Conservation (phyloP, 2,797 vertebrate genomes). For the Thamnophis elegans region DNA sequence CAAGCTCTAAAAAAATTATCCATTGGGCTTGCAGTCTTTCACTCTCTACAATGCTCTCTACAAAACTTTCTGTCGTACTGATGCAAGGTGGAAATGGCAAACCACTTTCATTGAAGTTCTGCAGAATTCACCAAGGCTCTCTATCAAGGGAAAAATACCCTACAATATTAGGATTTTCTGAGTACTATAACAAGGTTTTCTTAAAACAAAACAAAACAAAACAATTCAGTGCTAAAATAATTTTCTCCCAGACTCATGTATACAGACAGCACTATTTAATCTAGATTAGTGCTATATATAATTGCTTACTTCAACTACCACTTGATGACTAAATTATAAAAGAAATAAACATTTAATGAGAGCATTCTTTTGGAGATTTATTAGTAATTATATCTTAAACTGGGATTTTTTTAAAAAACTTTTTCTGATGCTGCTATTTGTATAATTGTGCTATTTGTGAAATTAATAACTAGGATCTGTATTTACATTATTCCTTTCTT, state of each 20-base stretch:
- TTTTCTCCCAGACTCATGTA: background rate
- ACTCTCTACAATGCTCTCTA: background rate
- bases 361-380: background rate
- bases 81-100: background rate
- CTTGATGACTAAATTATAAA: background rate
- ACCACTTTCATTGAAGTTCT: constrained; percentile 22
- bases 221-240: background rate
- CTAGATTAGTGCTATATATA: background rate
- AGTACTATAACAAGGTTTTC: background rate
- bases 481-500: background rate
- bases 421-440: background rate
- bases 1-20: background rate
- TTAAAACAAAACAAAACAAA: background rate
- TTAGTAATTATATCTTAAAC: background rate
- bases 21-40: background rate
- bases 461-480: background rate
- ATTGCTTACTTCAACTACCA: background rate
- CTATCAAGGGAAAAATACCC: background rate
- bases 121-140: background rate
- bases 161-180: constrained; percentile 20
- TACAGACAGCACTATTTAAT: background rate
- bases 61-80: background rate
- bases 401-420: background rate
- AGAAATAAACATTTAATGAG: background rate
- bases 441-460: background rate